Conservation (phyloP, 2,888 invertebrate species). For the Meiosimyza platycephala region DNA sequence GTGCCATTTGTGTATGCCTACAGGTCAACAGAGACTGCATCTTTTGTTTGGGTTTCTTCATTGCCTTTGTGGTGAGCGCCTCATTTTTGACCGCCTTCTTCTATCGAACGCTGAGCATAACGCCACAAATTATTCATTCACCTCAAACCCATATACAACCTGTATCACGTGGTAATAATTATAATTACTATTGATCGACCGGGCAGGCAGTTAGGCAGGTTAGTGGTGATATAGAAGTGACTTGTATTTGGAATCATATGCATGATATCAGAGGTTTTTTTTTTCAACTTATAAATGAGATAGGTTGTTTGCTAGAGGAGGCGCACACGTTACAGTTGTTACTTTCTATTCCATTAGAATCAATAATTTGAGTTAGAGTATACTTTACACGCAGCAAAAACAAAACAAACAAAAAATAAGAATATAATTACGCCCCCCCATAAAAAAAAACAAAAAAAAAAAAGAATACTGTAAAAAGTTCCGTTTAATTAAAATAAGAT, state of each 20-base stretch:
- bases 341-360: no score
- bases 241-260: not conserved
- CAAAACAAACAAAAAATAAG: no score
- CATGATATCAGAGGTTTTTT: not conserved
- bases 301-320: not conserved
- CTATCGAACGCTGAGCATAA: constrained; percentile 58
- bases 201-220: not conserved
- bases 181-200: constrained; percentile 18
- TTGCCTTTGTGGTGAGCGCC: constrained; percentile 62
- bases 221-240: no score
- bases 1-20: constrained; percentile 49
- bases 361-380: no score
- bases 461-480: constrained; percentile 7
- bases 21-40: constrained; percentile 63
- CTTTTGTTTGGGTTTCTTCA: constrained; percentile 62
- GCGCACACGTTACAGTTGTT: no score
- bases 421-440: no score
- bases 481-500: not conserved
- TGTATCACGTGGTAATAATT: not conserved
- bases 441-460: not conserved
- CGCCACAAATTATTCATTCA: constrained; percentile 44
- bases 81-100: constrained; percentile 64
- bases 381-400: no score
- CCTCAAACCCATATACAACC: not conserved
- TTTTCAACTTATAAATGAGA: not conserved